These are phyloP conservation scores for Pachliopta kotzebuea DNA, from an alignment of 2,888 invertebrate species.

Conservation along the genomic window DNA sequence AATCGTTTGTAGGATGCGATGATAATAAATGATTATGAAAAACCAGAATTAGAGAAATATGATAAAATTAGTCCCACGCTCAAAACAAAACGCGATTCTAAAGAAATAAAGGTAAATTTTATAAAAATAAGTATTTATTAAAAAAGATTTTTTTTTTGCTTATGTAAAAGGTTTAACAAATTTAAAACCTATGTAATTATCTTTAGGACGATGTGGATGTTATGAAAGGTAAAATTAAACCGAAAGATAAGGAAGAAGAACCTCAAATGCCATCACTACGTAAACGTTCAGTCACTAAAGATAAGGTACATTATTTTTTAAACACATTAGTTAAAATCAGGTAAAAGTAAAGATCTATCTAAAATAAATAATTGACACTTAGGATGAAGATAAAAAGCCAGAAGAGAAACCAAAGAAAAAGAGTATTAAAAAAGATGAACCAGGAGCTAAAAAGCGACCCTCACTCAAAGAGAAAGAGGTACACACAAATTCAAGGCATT, in stretches of 20 bases:
- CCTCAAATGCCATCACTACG: constrained; percentile 66
- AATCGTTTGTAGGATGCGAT: constrained; percentile 61
- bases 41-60: constrained; percentile 85
- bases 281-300: constrained; percentile 67
- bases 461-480: constrained; percentile 75
- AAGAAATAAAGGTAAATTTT: constrained; percentile 61
- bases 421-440: constrained; percentile 62
- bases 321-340: constrained; percentile 7
- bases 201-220: constrained; percentile 69
- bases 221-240: constrained; percentile 73
- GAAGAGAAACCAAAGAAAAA: constrained; percentile 73
- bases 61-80: constrained; percentile 76
- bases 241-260: constrained; percentile 69
- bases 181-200: constrained; percentile 31
- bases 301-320: constrained; percentile 55
- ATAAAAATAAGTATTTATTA: neutral
- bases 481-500: constrained; percentile 33
- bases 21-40: constrained; percentile 85
- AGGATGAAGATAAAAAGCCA: constrained; percentile 70
- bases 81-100: constrained; percentile 66
- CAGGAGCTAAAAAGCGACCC: constrained; percentile 65
- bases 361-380: constrained; percentile 34
- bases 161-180: constrained; percentile 13
- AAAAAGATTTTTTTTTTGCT: neutral
- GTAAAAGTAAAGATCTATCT: neutral